Base-by-base conservation (phyloP, 1,140 invertebrate genomes). In the Tribolium castaneum region DNA sequence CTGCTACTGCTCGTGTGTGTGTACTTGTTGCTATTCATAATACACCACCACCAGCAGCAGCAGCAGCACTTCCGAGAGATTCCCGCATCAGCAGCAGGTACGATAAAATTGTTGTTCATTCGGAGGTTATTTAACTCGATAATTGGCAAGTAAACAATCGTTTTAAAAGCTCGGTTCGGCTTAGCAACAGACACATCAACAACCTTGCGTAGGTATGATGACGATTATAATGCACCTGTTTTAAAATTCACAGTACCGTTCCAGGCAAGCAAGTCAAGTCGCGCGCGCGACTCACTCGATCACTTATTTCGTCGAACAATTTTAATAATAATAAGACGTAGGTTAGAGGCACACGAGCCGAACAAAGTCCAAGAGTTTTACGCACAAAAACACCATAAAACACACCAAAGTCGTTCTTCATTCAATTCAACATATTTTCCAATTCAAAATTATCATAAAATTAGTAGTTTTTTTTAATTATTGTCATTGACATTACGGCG, bases 111-210 rank as follows among this genome's bases (percentile, higher is more conserved):
- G n/a, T n/a, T n/a, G 25, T 25, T 56, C 52, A 19, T 19, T 22
- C 9, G 9, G 39, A 73, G 71, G 49, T 73, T 51, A 22, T 73
- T 72, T 73, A 73, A 73, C 71, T 73, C 52, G 52, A 54, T 73
- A 73, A 73, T 73, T 73, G 71, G 50, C 71, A 73, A 73, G 49
- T 73, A 73, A 73, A 73, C 71, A 73, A 72, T 25, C 30, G 52
- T 52, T 51, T 51, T 73, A 73, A 73, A 54, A 73, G 49, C 49
- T 9, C 49, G 22, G 50, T 30, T 72, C 71, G 14, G 71, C 71
- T 34, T 73, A 73, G 71, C 71, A 73, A 73, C 71, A 73, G 52
- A 7, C 71, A 7, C 71, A 54, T 73, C 71, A 73, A 52, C 71
- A 73, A 52, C 71, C 71, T 73, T 73, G 71, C 14, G 49, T 19